These are phyloP conservation scores for Crepidodera aurea DNA, from an alignment of 2,888 invertebrate species.

Conservation along the genomic window DNA sequence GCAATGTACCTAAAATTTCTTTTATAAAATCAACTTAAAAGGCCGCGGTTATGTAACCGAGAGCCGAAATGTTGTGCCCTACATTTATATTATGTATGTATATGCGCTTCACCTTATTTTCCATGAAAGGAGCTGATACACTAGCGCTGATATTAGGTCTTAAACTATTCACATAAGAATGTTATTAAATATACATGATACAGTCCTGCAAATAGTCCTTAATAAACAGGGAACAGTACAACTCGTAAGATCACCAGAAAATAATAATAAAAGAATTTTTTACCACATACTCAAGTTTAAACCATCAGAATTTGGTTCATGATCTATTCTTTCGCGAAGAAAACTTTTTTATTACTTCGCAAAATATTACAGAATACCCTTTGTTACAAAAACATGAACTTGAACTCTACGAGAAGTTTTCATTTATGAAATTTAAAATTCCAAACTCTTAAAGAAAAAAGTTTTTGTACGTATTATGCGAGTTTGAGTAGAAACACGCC, in stretches of 20 bases:
- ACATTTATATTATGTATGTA: too few relatives aligned
- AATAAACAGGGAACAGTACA: too few relatives aligned
- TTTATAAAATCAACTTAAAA: not conserved
- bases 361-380: not conserved
- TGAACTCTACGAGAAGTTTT: not conserved
- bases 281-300: too few relatives aligned
- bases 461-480: conserved; percentile 4
- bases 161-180: not conserved
- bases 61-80: too few relatives aligned
- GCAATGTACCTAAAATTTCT: not conserved
- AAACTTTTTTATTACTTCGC: not conserved
- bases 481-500: conserved; percentile 7
- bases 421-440: conserved; percentile 13
- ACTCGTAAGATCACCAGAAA: too few relatives aligned
- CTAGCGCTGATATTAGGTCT: not conserved
- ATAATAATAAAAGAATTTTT: too few relatives aligned
- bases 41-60: too few relatives aligned
- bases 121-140: not conserved
- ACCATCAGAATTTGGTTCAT: not conserved
- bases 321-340: not conserved
- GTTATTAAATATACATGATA: too few relatives aligned
- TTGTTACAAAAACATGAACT: not conserved
- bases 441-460: conserved; percentile 7
- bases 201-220: too few relatives aligned
- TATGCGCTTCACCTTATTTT: too few relatives aligned